Percentiles rank a stretch among this genome's conserved stretches.
phyloP scores from a whole-genome alignment of 2,113 vertebrate genomes.

The Aegithalos caudatus region DNA sequence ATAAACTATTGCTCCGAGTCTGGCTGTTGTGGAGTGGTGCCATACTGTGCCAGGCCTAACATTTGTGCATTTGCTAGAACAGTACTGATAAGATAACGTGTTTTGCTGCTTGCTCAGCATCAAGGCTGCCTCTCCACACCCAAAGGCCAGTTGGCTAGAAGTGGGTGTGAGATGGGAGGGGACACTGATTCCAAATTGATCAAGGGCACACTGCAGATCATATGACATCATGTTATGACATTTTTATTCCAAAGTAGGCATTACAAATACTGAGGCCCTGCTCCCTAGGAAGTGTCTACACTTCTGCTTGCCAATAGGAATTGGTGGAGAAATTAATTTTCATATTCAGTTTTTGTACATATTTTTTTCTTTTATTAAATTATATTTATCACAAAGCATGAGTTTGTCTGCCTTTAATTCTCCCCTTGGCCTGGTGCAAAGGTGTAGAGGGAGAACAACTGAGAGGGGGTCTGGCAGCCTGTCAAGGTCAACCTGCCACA shows the following conservation, averaged over 20 bases:
- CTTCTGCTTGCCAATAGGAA: not conserved
- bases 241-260: not conserved
- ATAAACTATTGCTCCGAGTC: not conserved
- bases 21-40: not conserved
- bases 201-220: not conserved
- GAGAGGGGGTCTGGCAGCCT: not conserved
- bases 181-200: not conserved
- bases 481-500: not conserved
- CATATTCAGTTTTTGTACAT: accelerated
- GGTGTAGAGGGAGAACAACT: not conserved
- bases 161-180: not conserved
- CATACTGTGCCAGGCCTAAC: not conserved
- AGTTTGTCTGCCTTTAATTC: not conserved
- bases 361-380: not conserved
- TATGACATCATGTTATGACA: no score
- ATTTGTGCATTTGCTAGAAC: not conserved
- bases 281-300: not conserved
- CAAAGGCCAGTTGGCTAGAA: not conserved
- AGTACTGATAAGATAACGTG: not conserved
- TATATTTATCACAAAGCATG: not conserved
- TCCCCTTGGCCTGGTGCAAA: not conserved
- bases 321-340: not conserved
- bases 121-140: not conserved
- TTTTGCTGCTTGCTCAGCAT: not conserved
- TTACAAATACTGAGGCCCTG: not conserved